Conservation (phyloP, 2,888 invertebrate species). For the Pharmacophagus antenor region DNA sequence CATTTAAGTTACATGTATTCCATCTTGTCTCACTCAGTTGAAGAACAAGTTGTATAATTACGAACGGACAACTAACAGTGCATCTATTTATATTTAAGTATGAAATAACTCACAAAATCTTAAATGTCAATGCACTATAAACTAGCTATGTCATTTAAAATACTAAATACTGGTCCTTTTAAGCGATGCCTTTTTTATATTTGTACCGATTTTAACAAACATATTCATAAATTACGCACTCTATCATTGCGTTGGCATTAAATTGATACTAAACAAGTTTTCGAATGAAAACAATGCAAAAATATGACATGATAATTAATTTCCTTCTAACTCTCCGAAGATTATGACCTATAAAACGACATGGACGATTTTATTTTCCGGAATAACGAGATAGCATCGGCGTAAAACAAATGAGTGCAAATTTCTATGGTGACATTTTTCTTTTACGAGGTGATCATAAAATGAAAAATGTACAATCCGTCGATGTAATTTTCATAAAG, state of each 20-base stretch:
- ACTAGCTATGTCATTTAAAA: background rate
- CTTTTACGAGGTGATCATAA: conserved; percentile 38
- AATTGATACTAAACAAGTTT: background rate
- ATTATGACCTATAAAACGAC: conserved; percentile 27
- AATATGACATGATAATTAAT: conserved; percentile 13
- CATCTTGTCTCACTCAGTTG: conserved; percentile 16
- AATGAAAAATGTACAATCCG: conserved; percentile 26
- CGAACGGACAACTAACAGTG: conserved; percentile 1
- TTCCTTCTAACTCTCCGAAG: conserved; percentile 6
- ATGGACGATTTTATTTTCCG: conserved; percentile 32
- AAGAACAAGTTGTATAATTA: conserved; percentile 9
- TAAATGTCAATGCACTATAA: conserved; percentile 1
- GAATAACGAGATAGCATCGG: conserved; percentile 31
- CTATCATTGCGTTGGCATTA: background rate
- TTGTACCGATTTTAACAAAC: too few species aligned
- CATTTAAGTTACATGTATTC: conserved; percentile 22
- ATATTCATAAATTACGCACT: too few species aligned
- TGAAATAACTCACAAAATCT: background rate
- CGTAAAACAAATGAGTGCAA: conserved; percentile 34
- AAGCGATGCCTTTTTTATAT: too few species aligned
- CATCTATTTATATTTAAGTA: conserved; percentile 3
- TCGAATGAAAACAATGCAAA: background rate
- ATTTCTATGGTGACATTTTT: conserved; percentile 37
- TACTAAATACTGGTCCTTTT: too few species aligned
- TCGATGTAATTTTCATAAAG: conserved; percentile 23